These are phyloP conservation scores for Drosophila ananassae DNA, from an alignment of 1,140 invertebrate species.

Conservation along the genomic window DNA sequence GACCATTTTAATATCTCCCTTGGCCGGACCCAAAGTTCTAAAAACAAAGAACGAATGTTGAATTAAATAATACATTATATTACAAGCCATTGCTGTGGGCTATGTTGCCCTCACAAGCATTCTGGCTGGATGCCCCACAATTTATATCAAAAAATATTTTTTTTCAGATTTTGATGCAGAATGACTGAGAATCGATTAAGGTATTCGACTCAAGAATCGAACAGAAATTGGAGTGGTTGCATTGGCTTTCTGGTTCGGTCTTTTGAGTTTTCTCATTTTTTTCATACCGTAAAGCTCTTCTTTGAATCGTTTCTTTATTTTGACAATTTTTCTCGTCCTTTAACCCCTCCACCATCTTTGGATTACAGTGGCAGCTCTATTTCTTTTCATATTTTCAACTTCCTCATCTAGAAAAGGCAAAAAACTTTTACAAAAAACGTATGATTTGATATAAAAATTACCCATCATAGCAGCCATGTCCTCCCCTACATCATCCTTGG, in stretches of 20 bases:
- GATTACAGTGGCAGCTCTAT: constrained; percentile 83
- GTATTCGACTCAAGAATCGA: too few relatives aligned
- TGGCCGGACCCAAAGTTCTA: constrained; percentile 86
- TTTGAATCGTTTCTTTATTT: constrained; percentile 73
- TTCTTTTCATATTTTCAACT: constrained; percentile 2
- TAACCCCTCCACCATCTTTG: constrained; percentile 85
- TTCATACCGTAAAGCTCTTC: constrained; percentile 83
- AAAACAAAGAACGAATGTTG: not conserved
- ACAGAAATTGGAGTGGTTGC: too few relatives aligned
- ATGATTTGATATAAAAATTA: not conserved
- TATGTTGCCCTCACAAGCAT: too few relatives aligned
- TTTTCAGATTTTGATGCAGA: too few relatives aligned
- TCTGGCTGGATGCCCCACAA: too few relatives aligned
- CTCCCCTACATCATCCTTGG: constrained; percentile 9
- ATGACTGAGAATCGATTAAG: too few relatives aligned
- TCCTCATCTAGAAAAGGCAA: constrained; percentile 26
- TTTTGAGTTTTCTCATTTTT: too few relatives aligned
- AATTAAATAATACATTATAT: not conserved
- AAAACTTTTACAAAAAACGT: not conserved
- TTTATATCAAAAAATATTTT: too few relatives aligned
- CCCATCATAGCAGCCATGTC: too few relatives aligned
- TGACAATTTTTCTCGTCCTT: constrained; percentile 67
- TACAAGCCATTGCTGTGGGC: too few relatives aligned
- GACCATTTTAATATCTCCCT: constrained; percentile 87
- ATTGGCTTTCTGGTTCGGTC: too few relatives aligned